Evolutionary conservation across 2,113 vertebrate species (phyloP).

Genomic region (Bettongia penicillata): DNA sequence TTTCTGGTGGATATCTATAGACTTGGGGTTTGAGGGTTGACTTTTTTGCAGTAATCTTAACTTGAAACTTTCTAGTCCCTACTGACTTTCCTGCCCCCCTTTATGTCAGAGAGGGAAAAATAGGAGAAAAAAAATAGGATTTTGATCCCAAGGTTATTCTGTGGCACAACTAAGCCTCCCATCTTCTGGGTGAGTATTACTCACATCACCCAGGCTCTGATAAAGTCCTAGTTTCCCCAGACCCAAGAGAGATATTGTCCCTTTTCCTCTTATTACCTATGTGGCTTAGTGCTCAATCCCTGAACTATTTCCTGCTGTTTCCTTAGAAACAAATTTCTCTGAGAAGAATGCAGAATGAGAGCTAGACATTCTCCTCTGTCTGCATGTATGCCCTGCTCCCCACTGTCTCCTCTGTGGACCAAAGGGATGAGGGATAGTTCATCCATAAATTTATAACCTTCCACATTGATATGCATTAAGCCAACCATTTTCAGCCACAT

Average conservation of each 20-base stretch:
- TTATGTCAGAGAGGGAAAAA: not conserved
- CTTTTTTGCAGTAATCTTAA: not conserved
- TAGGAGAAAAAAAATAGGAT: constrained; percentile 20
- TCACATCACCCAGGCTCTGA: not conserved
- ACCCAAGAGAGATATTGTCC: not conserved
- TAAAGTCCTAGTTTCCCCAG: constrained; percentile 6
- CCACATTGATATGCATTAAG: not conserved
- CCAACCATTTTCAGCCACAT: constrained; percentile 18
- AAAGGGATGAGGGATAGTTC: not conserved
- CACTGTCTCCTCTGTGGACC: not conserved
- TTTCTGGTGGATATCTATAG: not conserved
- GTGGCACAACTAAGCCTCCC: not conserved
- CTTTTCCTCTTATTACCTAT: constrained; percentile 7
- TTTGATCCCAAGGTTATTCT: not conserved
- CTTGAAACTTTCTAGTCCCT: constrained; percentile 21
- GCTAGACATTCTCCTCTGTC: constrained; percentile 14
- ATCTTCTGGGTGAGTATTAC: not conserved
- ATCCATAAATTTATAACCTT: constrained; percentile 11
- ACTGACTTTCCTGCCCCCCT: constrained; percentile 2
- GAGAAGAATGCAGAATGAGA: constrained; percentile 11
- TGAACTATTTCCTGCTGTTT: not conserved
- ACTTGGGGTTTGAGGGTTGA: not conserved
- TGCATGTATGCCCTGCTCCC: not conserved
- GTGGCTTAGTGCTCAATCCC: not conserved
- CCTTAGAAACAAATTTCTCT: constrained; percentile 42